Evolutionary conservation across 2,797 vertebrate species (phyloP), one percentile per base, ranked within the genome.

Genomic region (Hippocampus kuda): DNA sequence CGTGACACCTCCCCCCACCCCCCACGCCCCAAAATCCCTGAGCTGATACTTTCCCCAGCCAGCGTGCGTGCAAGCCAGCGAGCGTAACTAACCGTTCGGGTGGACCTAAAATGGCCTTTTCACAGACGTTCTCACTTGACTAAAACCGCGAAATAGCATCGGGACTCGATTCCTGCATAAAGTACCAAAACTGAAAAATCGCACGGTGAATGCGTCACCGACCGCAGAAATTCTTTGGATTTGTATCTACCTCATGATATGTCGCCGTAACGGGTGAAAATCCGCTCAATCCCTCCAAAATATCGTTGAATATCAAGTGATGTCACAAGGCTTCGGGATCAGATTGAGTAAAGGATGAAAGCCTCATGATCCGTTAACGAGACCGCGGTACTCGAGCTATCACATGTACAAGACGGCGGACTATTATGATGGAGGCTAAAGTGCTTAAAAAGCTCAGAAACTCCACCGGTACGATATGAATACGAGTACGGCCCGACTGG

Each of bases 51-150:
- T 59, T 30, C 69, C 69, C 24, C 34, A 69, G 48, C 16, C 18
- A 41, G 10, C 59, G 8, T 72, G 60, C 65, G 26, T 67, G 27
- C 63, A 20, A n/a, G 10, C 62, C 9, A 74, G 60, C 65, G 26
- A 69, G 27, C 63, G 34, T 10, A 10, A 64, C 26, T 34, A 59
- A 71, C 27, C 0, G 18, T 68, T 68, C 24, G 61, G 44, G 18
- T 67, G 79, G 78, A 76, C 79, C 30, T 71, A 24, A 75, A 56
- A 69, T 62, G 53, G 60, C 42, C n/a, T 61, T 66, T 57, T 2
- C 67, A 13, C 53, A 3, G 53, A 10, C n/a, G 5, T 8, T 20
- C 22, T 20, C 8, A 51, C 49, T 7, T 51, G 3, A 5, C 1
- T 2, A 6, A 53, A 67, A 15, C 4, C 20, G 20, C 24, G n/a